Evolutionary conservation across 1,140 invertebrate genomes (phyloP).

Genomic region (Campodea augens): DNA sequence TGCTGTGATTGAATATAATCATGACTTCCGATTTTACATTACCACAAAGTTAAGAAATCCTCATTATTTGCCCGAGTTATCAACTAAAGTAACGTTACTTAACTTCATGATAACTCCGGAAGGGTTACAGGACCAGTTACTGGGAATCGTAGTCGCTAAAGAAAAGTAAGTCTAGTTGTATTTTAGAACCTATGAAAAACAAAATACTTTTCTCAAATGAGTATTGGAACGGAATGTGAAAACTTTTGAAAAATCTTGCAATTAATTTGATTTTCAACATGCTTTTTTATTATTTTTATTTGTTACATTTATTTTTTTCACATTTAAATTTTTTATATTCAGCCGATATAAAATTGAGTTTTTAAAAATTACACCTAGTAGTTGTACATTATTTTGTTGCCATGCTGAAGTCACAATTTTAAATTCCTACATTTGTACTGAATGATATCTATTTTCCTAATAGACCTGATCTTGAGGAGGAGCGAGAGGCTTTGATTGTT

Average conservation of each 20-base stretch:
- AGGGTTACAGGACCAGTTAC: slow-evolving; percentile 33
- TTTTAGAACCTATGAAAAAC: no score
- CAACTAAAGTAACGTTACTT: slow-evolving; percentile 32
- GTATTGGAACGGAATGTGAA: no score
- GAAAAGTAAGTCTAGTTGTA: slow-evolving; percentile 27
- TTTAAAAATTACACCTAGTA: no score
- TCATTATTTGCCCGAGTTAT: slow-evolving; percentile 32
- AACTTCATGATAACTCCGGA: slow-evolving; percentile 36
- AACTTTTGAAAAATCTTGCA: no score
- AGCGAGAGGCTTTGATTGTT: slow-evolving; percentile 28
- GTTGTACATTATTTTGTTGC: neutral
- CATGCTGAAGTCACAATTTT: neutral
- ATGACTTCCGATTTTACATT: slow-evolving; percentile 33
- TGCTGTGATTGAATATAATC: slow-evolving; percentile 25
- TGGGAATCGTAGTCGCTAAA: slow-evolving; percentile 34
- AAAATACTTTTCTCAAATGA: no score
- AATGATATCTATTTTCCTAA: no score
- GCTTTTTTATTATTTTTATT: neutral
- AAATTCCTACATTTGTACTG: neutral
- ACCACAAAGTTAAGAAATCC: slow-evolving; percentile 35
- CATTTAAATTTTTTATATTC: no score
- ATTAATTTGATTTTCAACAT: no score
- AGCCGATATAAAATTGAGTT: no score
- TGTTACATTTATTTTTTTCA: neutral
- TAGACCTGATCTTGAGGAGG: slow-evolving; percentile 29